Evolutionary conservation across 2,888 invertebrate species (phyloP), one percentile per base, ranked within the genome.

Genomic region (Thyatira batis): DNA sequence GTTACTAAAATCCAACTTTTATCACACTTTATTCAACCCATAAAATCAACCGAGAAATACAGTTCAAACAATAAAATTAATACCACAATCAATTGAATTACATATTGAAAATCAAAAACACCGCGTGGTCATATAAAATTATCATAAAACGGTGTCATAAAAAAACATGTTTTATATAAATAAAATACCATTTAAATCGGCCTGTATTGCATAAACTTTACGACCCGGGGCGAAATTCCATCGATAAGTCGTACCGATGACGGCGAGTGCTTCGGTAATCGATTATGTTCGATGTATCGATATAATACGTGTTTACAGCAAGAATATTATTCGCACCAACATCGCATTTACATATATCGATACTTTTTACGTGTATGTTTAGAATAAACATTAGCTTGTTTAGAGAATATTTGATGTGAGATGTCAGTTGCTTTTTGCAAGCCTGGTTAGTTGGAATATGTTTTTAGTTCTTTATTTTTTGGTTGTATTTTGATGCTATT

Each of bases 231-330:
- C 69, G 60, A 54, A 59, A 65, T 58, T 62, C 57, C 57, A 60
- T 39, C 65, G 71, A 73, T 75, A 75, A 73, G 65, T 73, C 62
- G 65, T 55, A 33, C 25, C 72, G 71, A 67, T 71, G 75, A 75
- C 71, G 69, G 69, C 58, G 72, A 52, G 59, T 65, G 69, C 62
- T 59, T 61, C 25, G 20, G 60, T 69, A 73, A 73, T 65, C 71
- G 74, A 66, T 75, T 70, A 71, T 57, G 54, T 51, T 58, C 51
- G 53, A 54, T 51, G 33, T 46, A 46, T 46, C 45, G 45, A 46
- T 46, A 25, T 46, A 25, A 25, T 13, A 46, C 25, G 23, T 46
- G 45, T 23, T 46, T 46, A 46, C 25, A 46, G 61, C 66, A 55
- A 57, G 52, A 58, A 63, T 60, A n/a, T 65, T 60, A 65, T 65